Conservation (phyloP, 2,888 invertebrate genomes). For the Portevinia maculata region DNA sequence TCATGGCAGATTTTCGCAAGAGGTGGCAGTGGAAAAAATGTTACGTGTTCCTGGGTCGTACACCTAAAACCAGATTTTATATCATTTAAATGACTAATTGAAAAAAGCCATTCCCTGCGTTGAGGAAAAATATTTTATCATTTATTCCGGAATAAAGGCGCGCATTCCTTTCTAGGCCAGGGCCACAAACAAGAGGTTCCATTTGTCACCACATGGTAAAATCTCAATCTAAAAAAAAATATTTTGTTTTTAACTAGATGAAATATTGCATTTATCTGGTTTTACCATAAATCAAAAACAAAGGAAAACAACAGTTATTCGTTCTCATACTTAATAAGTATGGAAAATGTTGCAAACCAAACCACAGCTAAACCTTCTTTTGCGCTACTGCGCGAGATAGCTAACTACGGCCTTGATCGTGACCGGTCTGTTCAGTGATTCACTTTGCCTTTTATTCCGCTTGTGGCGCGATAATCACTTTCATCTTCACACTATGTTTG, state of each 20-base stretch:
- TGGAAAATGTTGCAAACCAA: neutral
- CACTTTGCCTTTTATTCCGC: neutral
- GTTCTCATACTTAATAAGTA: neutral
- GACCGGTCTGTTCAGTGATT: slow-evolving; percentile 44
- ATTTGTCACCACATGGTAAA: neutral
- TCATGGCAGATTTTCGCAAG: neutral
- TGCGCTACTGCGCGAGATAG: neutral
- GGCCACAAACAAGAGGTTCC: neutral
- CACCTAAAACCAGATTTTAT: too few species aligned
- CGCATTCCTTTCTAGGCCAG: slow-evolving; percentile 24
- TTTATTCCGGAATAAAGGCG: slow-evolving; percentile 22
- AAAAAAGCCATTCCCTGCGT: neutral
- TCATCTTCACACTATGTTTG: neutral
- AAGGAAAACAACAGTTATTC: neutral
- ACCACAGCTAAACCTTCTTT: slow-evolving; percentile 32
- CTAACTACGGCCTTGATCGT: slow-evolving; percentile 35
- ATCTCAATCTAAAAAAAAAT: too few species aligned
- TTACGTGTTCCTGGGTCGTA: too few species aligned
- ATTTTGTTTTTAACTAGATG: neutral
- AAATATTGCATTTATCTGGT: slow-evolving; percentile 11
- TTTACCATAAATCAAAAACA: slow-evolving; percentile 11
- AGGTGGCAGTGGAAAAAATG: too few species aligned
- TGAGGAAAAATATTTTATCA: neutral
- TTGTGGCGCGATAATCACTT: neutral
- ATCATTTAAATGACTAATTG: slow-evolving; percentile 2